phyloP scores from a whole-genome alignment of 2,113 vertebrate genomes.

The Mormyrus lacerda region DNA sequence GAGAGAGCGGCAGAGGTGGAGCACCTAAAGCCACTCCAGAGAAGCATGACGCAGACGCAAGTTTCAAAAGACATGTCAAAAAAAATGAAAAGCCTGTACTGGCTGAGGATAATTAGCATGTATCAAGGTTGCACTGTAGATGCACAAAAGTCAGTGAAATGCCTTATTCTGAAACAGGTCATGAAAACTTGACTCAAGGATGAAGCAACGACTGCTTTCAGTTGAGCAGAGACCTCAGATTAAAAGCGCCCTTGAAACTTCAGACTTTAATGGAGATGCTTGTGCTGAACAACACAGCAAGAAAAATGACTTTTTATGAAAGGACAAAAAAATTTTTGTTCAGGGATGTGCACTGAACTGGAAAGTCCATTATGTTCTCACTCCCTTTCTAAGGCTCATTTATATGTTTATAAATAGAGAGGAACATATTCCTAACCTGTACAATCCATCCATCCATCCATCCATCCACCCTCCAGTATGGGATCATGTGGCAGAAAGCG shows the following conservation, averaged over 20 bases:
- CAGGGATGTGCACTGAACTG: not conserved
- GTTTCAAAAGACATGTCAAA: not conserved
- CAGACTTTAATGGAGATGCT: not conserved
- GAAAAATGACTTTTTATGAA: not conserved
- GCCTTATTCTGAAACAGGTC: not conserved
- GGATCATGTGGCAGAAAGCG: not conserved
- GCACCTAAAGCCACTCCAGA: not conserved
- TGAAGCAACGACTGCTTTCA: not conserved
- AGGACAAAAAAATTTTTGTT: not conserved
- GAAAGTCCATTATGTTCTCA: not conserved
- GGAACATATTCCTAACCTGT: not conserved
- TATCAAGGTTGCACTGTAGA: not conserved
- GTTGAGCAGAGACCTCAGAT: not conserved
- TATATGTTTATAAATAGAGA: not conserved
- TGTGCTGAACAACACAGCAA: not conserved
- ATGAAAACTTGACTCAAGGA: not conserved
- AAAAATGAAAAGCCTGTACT: not conserved
- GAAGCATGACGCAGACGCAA: not conserved
- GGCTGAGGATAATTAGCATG: not conserved
- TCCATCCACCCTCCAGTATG: not conserved
- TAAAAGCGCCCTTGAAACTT: not conserved
- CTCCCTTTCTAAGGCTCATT: not conserved
- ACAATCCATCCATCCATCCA: not conserved
- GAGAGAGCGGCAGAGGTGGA: not conserved
- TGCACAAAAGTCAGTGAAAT: not conserved